phyloP scores from a whole-genome alignment of 1,140 invertebrate species.

The Drosophila lowei region DNA sequence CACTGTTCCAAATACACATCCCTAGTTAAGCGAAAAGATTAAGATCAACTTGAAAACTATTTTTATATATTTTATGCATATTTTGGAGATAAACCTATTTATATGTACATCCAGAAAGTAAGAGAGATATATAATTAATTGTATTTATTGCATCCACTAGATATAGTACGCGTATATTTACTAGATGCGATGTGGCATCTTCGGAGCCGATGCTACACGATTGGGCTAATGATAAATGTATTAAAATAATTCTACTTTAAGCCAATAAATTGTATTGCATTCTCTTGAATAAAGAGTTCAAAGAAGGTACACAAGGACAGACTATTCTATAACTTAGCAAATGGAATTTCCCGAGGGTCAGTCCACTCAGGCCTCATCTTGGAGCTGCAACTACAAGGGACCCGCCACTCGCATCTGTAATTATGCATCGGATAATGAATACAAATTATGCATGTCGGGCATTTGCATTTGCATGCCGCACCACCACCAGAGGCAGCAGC shows the following conservation, averaged over 20 bases:
- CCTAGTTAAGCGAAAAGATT: conserved; percentile 42
- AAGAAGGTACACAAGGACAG: conserved; percentile 9
- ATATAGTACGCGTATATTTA: background rate
- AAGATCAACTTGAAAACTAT: background rate
- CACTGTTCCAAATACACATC: conserved; percentile 71
- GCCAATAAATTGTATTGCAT: conserved; percentile 42
- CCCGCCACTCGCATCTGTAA: conserved; percentile 49
- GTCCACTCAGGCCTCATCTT: too few relatives aligned
- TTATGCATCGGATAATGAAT: conserved; percentile 80
- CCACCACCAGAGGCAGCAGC: conserved; percentile 27
- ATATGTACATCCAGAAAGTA: background rate
- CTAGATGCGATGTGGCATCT: conserved; percentile 16
- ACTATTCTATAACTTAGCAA: too few relatives aligned
- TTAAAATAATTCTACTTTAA: conserved; percentile 59
- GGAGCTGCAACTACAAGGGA: background rate
- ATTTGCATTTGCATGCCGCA: conserved; percentile 43
- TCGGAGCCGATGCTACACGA: too few relatives aligned
- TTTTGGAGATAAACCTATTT: conserved; percentile 34
- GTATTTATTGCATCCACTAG: conserved; percentile 51
- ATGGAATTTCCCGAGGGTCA: too few relatives aligned
- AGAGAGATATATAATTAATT: conserved; percentile 21
- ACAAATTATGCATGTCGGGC: conserved; percentile 75
- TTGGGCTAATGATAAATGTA: conserved; percentile 47
- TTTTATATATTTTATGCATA: conserved; percentile 1
- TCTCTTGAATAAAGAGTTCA: conserved; percentile 64